Conservation (phyloP, 2,888 invertebrate genomes). For the Darwinula stevensoni region DNA sequence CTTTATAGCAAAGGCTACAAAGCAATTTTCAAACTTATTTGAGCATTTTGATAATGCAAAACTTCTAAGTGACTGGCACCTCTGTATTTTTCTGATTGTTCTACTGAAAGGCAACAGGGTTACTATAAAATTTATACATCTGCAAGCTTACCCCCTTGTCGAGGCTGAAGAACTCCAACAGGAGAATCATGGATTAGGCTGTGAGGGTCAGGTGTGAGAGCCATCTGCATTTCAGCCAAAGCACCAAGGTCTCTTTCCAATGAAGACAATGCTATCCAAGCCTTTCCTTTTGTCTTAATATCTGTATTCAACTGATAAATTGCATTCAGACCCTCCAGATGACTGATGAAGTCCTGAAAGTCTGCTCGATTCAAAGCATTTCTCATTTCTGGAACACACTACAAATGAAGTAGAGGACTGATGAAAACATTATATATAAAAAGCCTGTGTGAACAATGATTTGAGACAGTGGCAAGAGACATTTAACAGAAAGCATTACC, state of each 20-base stretch:
- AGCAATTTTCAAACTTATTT: no score
- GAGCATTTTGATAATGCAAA: no score
- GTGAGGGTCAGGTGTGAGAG: conserved; percentile 26
- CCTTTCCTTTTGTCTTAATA: conserved; percentile 76
- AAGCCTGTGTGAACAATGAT: no score
- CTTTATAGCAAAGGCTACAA: no score
- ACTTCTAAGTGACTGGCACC: no score
- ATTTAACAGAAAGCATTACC: no score
- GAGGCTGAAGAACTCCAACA: conserved; percentile 51
- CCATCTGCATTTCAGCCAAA: conserved; percentile 12
- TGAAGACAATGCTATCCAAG: conserved; percentile 36
- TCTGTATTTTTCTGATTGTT: no score
- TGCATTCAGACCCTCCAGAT: conserved; percentile 61
- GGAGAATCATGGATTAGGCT: conserved; percentile 60
- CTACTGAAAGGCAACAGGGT: no score
- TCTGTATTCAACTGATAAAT: conserved; percentile 84
- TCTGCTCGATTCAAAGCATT: conserved; percentile 39
- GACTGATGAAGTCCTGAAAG: conserved; percentile 67
- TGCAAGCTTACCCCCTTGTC: conserved; percentile 34
- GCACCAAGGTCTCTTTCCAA: conserved; percentile 13
- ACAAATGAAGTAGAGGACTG: no score
- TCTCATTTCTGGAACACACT: not conserved
- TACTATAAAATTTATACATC: conserved; percentile 3
- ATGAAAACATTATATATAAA: no score
- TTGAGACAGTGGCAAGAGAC: no score